Base-by-base conservation (phyloP, 2,797 vertebrate species). In the Rhinella marina region DNA sequence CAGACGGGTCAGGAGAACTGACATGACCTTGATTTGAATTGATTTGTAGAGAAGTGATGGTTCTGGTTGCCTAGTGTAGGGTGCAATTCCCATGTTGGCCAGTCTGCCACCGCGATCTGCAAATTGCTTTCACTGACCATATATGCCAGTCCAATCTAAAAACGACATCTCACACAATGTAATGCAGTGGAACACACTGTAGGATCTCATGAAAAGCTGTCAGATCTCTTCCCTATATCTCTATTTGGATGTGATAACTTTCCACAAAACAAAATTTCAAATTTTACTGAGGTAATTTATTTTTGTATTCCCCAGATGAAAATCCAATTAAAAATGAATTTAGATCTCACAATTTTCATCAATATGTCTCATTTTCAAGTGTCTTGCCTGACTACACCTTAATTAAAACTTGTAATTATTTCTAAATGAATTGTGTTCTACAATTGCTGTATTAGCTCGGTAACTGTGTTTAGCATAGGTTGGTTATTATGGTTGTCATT, bases 291-390 rank as follows among this genome's bases (percentile, higher is more conserved):
- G 29, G 61, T 59, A 11, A 61, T 41, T 61, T 80, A 61, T 17
- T 80, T 59, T 59, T 57, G 52, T 12, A 21, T 59, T 80, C 78
- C 54, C 23, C 16, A 16, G 75, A 54, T 29, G 61, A 61, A 79
- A 32, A 13, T 68, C 23, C 50, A 68, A 83, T 83, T 83, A 83
- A 70, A 72, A 72, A 2, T 83, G n/a, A 83, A 54, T 56, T 52
- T 68, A 68, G 81, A 68, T 25, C n/a, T 64, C 17, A 19, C 50
- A 29, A 54, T 83, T 83, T 81, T 72, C 32, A 72, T 56, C 23
- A 57, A 56, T 25, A 70, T 27, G 64, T 72, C 81, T 68, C 11
- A 13, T 27, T 54, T 70, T 25, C 6, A 11, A 12, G 50, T 9
- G 23, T 11, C 10, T 16, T 29, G 25, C 5, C 54, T 61, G 56